Evolutionary conservation across 2,888 invertebrate species (phyloP).

Genomic region (Smittia aterrima): DNA sequence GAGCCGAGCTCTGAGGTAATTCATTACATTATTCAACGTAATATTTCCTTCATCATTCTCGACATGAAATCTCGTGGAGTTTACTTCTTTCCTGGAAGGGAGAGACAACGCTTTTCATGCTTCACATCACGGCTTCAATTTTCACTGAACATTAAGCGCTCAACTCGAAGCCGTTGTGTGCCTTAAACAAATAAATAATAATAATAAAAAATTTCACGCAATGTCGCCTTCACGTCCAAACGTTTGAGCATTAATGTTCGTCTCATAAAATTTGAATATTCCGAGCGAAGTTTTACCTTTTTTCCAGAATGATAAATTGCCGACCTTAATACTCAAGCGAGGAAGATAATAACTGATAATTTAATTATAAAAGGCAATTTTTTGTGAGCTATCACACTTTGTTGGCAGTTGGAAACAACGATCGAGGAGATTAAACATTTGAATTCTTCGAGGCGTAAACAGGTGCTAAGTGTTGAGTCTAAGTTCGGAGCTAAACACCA

Average conservation of each 20-base stretch:
- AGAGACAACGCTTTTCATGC: conserved; percentile 3
- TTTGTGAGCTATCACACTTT: not conserved
- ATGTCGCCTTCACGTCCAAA: conserved; percentile 31
- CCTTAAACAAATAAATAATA: conserved; percentile 37
- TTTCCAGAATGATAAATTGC: conserved; percentile 14
- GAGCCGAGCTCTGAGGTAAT: conserved; percentile 1
- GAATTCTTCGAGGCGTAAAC: not conserved
- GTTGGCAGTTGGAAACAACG: not conserved
- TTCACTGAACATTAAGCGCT: conserved; percentile 8
- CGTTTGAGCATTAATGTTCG: conserved; percentile 16
- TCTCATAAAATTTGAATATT: conserved; percentile 32
- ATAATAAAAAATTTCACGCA: conserved; percentile 41
- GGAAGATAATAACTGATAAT: conserved; percentile 17
- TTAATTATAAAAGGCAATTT: conserved; percentile 9
- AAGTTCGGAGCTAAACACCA: not conserved
- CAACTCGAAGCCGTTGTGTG: not conserved
- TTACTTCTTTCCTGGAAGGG: no score
- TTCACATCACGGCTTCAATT: not conserved
- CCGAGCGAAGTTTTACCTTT: not conserved
- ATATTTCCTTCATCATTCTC: conserved; percentile 38
- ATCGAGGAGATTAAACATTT: not conserved
- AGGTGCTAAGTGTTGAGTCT: conserved; percentile 11
- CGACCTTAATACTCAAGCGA: not conserved
- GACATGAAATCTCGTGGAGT: conserved; percentile 18
- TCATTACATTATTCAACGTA: not conserved